These are phyloP conservation scores for Torymus aiolomorphi DNA, from an alignment of 2,888 invertebrate species.

Conservation along the genomic window DNA sequence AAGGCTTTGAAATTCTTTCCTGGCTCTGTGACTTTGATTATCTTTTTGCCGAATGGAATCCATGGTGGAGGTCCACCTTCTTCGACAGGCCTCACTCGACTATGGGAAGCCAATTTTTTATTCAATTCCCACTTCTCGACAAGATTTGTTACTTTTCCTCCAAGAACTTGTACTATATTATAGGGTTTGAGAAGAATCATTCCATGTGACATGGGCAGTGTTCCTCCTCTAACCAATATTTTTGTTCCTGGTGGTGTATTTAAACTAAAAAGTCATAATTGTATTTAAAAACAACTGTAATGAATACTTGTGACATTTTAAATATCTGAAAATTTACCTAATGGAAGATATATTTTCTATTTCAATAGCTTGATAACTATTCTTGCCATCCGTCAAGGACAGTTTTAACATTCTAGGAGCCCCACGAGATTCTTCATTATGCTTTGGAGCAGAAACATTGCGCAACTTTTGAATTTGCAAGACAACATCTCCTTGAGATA, in stretches of 20 bases:
- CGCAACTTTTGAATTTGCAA: constrained; percentile 92
- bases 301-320: constrained; percentile 52
- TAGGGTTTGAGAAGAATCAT: constrained; percentile 84
- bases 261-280: constrained; percentile 76
- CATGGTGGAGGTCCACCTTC: constrained; percentile 92
- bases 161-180: constrained; percentile 82
- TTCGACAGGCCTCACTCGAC: constrained; percentile 78
- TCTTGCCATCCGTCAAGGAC: constrained; percentile 90
- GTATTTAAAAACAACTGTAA: not conserved
- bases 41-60: constrained; percentile 92
- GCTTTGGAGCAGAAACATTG: constrained; percentile 93
- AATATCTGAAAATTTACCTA: constrained; percentile 69
- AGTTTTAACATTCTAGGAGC: constrained; percentile 91
- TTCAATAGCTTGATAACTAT: constrained; percentile 87
- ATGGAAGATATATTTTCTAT: constrained; percentile 83
- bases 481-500: constrained; percentile 77
- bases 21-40: constrained; percentile 78
- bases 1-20: constrained; percentile 85
- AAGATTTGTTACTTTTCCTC: constrained; percentile 89
- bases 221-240: constrained; percentile 78
- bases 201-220: constrained; percentile 82
- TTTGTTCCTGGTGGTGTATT: constrained; percentile 95
- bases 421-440: constrained; percentile 88
- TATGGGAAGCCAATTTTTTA: constrained; percentile 73
- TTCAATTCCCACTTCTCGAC: constrained; percentile 93